Evolutionary conservation across 1,140 invertebrate species (phyloP), one percentile per base, ranked within the genome.

Genomic region (Drosophila sechellia): DNA sequence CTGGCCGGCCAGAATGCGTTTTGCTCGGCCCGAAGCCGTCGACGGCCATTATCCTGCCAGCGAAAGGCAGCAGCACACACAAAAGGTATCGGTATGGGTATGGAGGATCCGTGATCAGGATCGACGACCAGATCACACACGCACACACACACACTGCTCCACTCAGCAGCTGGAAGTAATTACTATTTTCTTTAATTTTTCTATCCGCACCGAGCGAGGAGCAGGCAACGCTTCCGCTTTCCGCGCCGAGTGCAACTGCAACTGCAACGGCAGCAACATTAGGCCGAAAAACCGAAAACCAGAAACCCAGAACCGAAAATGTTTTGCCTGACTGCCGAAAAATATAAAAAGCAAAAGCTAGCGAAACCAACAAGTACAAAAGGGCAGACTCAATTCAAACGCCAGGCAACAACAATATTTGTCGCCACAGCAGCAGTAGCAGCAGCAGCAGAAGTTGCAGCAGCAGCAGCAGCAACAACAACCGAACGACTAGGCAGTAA

Each of bases 181-280:
- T 39, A 13, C 13, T 13, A 39, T 39, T 13, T 13, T 13, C 6
- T 39, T 4, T 1, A 10, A 39, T 13, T 13, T 39, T 48, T 52
- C 52, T 39, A 43, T 74, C 52, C 71, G 58, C 59, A 74, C 65
- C 39, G 45, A 46, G 69, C 69, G 46, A 60, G 68, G 60, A 75
- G 73, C 72, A 45, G 55, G 68, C 81, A 60, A 81, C 66, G 61
- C 75, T 87, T 86, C 83, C 83, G 83, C 75, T 89, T 87, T 87
- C 79, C 75, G 83, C 83, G 71, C 70, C 83, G 76, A 79, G 72
- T 86, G 75, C 79, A 86, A 86, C 81, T 86, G 81, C 83, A 81
- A 86, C 74, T 77, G 77, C 77, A 85, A 80, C 70, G 64, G 81
- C 81, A 80, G 63, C 81, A 79, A 81, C 81, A 77, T 76, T 54